Conservation (phyloP, 2,113 vertebrate genomes). For the Melozone crissalis region DNA sequence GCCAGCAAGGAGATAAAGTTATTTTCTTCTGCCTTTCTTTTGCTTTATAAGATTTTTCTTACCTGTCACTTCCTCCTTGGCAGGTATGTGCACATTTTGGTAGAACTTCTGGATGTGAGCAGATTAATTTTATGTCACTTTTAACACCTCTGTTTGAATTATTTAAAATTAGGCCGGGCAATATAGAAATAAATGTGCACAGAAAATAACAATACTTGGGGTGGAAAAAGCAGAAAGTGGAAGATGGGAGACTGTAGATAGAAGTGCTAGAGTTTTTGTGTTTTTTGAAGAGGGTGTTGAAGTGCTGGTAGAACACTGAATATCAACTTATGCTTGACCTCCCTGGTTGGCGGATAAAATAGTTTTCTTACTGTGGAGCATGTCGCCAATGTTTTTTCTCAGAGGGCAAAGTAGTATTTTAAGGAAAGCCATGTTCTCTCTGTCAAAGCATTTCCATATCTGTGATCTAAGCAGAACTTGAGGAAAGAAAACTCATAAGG, state of each 20-base stretch:
- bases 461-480: background rate
- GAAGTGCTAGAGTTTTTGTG: background rate
- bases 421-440: background rate
- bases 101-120: background rate
- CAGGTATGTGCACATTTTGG: background rate
- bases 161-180: background rate
- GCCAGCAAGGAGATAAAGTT: background rate
- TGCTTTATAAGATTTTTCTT: background rate
- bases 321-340: background rate
- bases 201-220: background rate
- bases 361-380: background rate
- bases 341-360: background rate
- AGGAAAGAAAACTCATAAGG: background rate
- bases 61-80: background rate
- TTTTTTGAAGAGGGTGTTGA: background rate
- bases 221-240: fast-evolving
- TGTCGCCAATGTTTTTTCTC: background rate
- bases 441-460: background rate
- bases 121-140: background rate
- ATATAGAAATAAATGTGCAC: background rate
- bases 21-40: background rate
- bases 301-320: background rate
- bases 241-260: background rate
- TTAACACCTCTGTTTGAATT: background rate
- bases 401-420: background rate